Evolutionary conservation across 1,140 invertebrate genomes (phyloP), one percentile per base, ranked within the genome.

Genomic region (Lutraria rhynchaena): DNA sequence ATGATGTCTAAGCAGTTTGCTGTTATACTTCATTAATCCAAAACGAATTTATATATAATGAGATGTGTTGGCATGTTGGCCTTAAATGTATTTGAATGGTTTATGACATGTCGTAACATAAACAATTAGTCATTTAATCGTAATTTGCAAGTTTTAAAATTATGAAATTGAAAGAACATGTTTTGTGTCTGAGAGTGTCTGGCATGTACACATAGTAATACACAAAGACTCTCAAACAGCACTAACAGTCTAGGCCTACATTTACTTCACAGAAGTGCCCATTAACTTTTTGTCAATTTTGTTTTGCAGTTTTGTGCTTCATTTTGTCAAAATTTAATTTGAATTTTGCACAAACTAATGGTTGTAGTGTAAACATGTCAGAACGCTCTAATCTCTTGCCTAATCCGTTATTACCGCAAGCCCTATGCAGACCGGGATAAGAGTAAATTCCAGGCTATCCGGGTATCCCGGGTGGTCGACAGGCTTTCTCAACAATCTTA

Each of bases 341-440:
- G 65, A 58, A 51, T 69, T 80, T 69, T 58, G 60, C 61, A 53
- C 76, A 80, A 70, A 80, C 65, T 80, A 80, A 80, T 80, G 76
- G 76, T 49, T 58, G 35, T 60, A 53, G 53, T 60, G 76, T 60
- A 80, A 80, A 80, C 76, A 80, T 80, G 76, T 70, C 76, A 70
- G 33, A 19, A 58, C 57, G 76, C 53, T 37, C 63, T 80, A 80
- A 80, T 80, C 76, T 67, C 17, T 15, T n/a, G 41, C 53, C 41
- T 80, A 80, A 80, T 80, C 76, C 61, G 13, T 11, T 55, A 31
- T 35, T 27, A 31, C 19, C 24, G n/a, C 33, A 55, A 70, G 63
- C 41, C 63, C 24, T 15, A 15, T 65, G 76, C 76, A 67, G 53
- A 22, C 31, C 24, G n/a, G 46, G 46, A 24, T 60, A 24, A 70